Conservation (phyloP, 2,113 vertebrate genomes). For the Alouatta palliata region DNA sequence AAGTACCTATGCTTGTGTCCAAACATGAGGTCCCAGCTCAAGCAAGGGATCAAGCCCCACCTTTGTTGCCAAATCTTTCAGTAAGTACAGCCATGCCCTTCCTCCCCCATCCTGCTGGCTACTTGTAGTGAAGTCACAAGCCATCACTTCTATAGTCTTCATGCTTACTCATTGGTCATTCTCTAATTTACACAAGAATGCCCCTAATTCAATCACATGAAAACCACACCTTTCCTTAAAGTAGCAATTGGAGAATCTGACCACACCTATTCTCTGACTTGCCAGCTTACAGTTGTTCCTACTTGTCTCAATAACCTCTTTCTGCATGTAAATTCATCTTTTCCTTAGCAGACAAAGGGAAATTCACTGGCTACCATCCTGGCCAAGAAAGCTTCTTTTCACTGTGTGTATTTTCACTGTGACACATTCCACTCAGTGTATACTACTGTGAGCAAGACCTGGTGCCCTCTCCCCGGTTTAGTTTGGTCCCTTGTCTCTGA, state of each 20-base stretch:
- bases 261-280: neutral
- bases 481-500: neutral
- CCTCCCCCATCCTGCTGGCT: neutral
- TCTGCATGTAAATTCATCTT: neutral
- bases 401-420: neutral
- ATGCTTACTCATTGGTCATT: neutral
- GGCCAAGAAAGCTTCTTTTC: neutral
- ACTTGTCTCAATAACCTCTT: neutral
- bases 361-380: neutral
- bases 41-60: neutral
- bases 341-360: neutral
- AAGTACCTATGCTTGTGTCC: neutral
- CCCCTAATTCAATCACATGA: neutral
- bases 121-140: neutral
- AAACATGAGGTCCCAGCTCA: neutral
- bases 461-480: neutral
- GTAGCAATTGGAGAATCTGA: neutral
- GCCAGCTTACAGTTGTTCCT: neutral
- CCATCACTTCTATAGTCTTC: neutral
- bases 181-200: neutral
- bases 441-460: neutral
- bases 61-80: neutral
- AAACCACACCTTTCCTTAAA: neutral
- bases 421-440: neutral
- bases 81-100: neutral